These are phyloP conservation scores for Grallaria varia DNA, from an alignment of 2,113 vertebrate species.

Conservation along the genomic window DNA sequence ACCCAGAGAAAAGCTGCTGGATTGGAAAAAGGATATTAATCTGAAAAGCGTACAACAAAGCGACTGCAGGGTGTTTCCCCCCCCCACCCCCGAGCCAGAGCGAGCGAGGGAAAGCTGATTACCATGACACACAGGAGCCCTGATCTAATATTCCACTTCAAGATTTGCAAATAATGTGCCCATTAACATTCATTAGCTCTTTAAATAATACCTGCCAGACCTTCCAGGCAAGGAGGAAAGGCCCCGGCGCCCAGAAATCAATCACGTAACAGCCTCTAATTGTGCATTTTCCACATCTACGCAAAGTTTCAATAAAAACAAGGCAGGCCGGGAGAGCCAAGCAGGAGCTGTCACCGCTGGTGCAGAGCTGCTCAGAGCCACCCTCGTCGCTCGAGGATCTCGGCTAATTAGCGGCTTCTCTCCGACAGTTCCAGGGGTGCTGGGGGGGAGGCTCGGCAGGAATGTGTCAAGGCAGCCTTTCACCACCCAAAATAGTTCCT, in stretches of 20 bases:
- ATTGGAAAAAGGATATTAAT: constrained; percentile 54
- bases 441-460: neutral
- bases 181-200: constrained; percentile 72
- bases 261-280: constrained; percentile 40
- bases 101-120: constrained; percentile 61
- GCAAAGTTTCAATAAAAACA: constrained; percentile 4
- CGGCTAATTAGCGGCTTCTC: neutral
- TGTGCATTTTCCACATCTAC: constrained; percentile 24
- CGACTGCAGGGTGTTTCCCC: constrained; percentile 49
- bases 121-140: constrained; percentile 63
- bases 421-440: neutral
- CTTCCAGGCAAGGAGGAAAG: constrained; percentile 54
- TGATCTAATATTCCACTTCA: constrained; percentile 69
- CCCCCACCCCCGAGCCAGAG: neutral
- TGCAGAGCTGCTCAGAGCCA: neutral
- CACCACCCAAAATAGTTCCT: neutral
- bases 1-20: constrained; percentile 51
- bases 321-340: neutral
- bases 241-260: constrained; percentile 42
- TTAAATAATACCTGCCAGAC: constrained; percentile 72
- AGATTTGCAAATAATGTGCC: constrained; percentile 70
- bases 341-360: neutral
- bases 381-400: neutral
- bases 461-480: neutral
- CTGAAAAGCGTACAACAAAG: constrained; percentile 59